Conservation (phyloP, 2,113 vertebrate genomes). For the Eulacestoma nigropectus region DNA sequence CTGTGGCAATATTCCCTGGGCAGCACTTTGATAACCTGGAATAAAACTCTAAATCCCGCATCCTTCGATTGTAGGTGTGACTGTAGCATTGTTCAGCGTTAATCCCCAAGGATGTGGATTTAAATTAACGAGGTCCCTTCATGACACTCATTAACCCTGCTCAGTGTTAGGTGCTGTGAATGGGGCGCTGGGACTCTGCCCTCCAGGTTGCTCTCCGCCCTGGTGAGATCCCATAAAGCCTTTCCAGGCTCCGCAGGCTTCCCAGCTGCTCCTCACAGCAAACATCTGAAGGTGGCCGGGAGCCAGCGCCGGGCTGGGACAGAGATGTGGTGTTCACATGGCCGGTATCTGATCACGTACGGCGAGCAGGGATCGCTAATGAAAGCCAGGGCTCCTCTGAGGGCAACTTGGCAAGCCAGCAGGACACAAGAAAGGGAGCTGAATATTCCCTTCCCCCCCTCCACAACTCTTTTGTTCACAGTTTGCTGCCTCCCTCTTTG, state of each 20-base stretch:
- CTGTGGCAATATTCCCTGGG: background rate
- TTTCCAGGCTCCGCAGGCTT: background rate
- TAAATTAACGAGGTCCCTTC: background rate
- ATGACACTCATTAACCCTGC: background rate
- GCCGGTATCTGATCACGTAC: background rate
- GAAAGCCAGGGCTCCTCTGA: background rate
- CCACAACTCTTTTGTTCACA: background rate
- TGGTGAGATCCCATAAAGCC: background rate
- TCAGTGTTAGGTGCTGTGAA: accelerated
- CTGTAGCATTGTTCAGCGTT: background rate
- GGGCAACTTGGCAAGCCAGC: background rate
- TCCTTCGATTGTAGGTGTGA: background rate
- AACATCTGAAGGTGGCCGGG: background rate
- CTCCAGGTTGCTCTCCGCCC: background rate
- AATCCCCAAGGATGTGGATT: background rate
- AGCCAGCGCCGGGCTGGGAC: background rate
- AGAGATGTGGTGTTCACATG: background rate
- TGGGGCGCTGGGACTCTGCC: background rate
- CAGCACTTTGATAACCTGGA: background rate
- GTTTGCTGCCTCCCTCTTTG: background rate
- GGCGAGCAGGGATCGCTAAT: background rate
- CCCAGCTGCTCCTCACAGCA: background rate
- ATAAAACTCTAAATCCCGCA: background rate
- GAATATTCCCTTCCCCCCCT: background rate
- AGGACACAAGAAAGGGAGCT: background rate